A percentile compares a stretch with the other conserved stretches of the same genome.
These are phyloP conservation scores for Euclidia mi DNA, from an alignment of 2,888 invertebrate species.

Conservation along the genomic window DNA sequence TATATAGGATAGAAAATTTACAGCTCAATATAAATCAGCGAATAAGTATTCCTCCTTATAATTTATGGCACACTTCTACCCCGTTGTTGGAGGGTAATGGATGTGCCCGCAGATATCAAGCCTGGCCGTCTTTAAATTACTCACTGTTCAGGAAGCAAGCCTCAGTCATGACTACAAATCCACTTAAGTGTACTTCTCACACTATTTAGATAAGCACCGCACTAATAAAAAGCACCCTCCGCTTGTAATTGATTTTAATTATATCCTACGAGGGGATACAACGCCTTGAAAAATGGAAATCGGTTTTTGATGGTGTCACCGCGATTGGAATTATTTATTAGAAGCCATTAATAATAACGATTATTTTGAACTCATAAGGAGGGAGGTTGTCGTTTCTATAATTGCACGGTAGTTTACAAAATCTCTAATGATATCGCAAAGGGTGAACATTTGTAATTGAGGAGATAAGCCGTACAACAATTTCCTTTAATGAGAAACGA, in stretches of 20 bases:
- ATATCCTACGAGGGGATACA: slow-evolving; percentile 49
- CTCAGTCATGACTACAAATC: slow-evolving; percentile 81
- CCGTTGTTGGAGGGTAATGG: slow-evolving; percentile 84
- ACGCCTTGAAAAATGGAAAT: slow-evolving; percentile 17
- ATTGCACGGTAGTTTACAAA: background rate
- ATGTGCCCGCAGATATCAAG: slow-evolving; percentile 86
- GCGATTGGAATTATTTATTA: background rate
- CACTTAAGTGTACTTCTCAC: slow-evolving; percentile 82
- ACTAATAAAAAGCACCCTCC: slow-evolving; percentile 77
- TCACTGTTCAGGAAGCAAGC: slow-evolving; percentile 82
- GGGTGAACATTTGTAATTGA: background rate
- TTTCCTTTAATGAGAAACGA: slow-evolving; percentile 41
- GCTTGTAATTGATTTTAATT: slow-evolving; percentile 83
- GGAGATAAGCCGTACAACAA: slow-evolving; percentile 13
- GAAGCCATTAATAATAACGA: background rate
- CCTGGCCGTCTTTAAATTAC: slow-evolving; percentile 85
- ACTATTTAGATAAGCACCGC: slow-evolving; percentile 80
- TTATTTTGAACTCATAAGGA: background rate
- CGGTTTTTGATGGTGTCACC: background rate
- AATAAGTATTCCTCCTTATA: slow-evolving; percentile 83
- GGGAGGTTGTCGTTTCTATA: background rate
- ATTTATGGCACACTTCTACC: slow-evolving; percentile 82
- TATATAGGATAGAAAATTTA: slow-evolving; percentile 72
- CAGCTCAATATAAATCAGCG: slow-evolving; percentile 83
- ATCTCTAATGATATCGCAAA: background rate